A percentile compares a stretch with the other conserved stretches of the same genome.
Evolutionary conservation across 2,888 invertebrate genomes (phyloP).

Genomic region (Pteria penguin): DNA sequence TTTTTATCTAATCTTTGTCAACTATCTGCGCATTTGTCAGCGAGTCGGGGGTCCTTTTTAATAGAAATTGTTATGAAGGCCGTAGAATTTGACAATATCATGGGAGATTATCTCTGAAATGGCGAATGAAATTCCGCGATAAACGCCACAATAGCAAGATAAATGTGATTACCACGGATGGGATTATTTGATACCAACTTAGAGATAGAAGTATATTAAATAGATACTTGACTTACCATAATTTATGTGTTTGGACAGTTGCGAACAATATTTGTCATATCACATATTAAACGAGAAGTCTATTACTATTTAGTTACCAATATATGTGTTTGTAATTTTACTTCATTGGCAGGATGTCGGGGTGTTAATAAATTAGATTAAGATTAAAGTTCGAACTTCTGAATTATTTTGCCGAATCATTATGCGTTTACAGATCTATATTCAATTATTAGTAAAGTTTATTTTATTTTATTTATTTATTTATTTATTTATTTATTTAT

Average conservation of each 20-base stretch:
- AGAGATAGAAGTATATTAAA: constrained; percentile 15
- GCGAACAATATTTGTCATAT: background rate
- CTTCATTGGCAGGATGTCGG: background rate
- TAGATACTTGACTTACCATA: constrained; percentile 2
- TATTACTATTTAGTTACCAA: background rate
- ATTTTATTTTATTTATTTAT: too few species aligned
- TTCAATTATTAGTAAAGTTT: too few species aligned
- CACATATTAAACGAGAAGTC: background rate
- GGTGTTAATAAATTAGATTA: too few species aligned
- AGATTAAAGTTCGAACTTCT: too few species aligned
- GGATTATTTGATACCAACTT: background rate
- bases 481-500: too few species aligned
- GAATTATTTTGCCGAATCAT: too few species aligned
- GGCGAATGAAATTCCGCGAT: constrained; percentile 14
- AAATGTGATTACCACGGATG: background rate
- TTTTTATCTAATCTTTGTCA: constrained; percentile 37
- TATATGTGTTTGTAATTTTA: background rate
- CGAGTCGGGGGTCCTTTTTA: constrained; percentile 33
- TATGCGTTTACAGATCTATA: too few species aligned
- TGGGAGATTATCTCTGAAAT: constrained; percentile 18
- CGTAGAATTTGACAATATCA: constrained; percentile 13
- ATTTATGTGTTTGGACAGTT: constrained; percentile 5
- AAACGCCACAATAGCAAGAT: constrained; percentile 20
- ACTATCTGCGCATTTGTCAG: constrained; percentile 38
- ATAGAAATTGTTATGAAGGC: constrained; percentile 22